Conservation (phyloP, 2,113 vertebrate genomes). For the Oryctolagus cuniculus region mOryCun1.1 NC_091434.1:182713501-182714000, state of each 20-base stretch:
- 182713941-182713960: neutral
- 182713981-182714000: neutral
- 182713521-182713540: neutral
- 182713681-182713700: constrained; percentile 12
- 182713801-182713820: constrained; percentile 45
- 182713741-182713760: constrained; percentile 84
- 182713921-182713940: neutral
- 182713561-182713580: neutral
- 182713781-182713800: constrained; percentile 74
- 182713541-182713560: constrained; percentile 7
- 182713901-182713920: neutral
- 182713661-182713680: neutral
- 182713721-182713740: constrained; percentile 81
- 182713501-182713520: neutral
- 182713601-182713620: neutral
- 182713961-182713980: neutral
- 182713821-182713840: constrained; percentile 48
- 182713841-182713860: constrained; percentile 13
- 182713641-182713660: constrained; percentile 30
- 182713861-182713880: constrained; percentile 30
- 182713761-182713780: constrained; percentile 84
- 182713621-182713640: neutral
- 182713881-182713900: neutral
- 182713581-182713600: neutral
- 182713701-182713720: constrained; percentile 74